phyloP scores from a whole-genome alignment of 2,888 invertebrate species.

The Halictus quadricinctus region DNA sequence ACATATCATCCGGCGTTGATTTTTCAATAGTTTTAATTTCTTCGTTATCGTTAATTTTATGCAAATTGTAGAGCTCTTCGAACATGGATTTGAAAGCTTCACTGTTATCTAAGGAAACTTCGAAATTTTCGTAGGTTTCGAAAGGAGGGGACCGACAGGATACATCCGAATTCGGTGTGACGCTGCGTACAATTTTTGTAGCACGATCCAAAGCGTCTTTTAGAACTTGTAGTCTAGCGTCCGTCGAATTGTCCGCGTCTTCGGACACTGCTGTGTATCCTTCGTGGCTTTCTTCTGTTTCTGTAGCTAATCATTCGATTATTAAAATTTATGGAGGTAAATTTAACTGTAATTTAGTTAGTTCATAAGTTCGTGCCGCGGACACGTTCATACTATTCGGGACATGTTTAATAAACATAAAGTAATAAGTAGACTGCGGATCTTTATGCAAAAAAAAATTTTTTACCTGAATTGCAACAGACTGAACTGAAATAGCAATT shows the following conservation, averaged over 20 bases:
- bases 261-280: not conserved
- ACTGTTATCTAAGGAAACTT: conserved; percentile 32
- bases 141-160: conserved; percentile 50
- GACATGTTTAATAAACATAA: not conserved
- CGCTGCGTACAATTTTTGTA: conserved; percentile 71
- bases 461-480: too few species aligned
- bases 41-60: conserved; percentile 42
- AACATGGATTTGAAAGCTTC: conserved; percentile 60
- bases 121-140: conserved; percentile 47
- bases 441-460: too few species aligned
- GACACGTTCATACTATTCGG: not conserved
- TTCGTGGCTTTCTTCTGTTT: conserved; percentile 26
- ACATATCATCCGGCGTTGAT: conserved; percentile 38
- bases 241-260: not conserved
- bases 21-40: conserved; percentile 70
- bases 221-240: conserved; percentile 59
- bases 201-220: conserved; percentile 76
- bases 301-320: conserved; percentile 2
- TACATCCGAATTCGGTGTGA: conserved; percentile 52
- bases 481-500: too few species aligned
- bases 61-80: conserved; percentile 65
- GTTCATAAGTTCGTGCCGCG: not conserved
- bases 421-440: too few species aligned
- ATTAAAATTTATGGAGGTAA: conserved; percentile 16
- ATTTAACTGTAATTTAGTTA: not conserved